These are phyloP conservation scores for Vultur gryphus DNA, from an alignment of 2,797 vertebrate genomes.

Conservation along the genomic window DNA sequence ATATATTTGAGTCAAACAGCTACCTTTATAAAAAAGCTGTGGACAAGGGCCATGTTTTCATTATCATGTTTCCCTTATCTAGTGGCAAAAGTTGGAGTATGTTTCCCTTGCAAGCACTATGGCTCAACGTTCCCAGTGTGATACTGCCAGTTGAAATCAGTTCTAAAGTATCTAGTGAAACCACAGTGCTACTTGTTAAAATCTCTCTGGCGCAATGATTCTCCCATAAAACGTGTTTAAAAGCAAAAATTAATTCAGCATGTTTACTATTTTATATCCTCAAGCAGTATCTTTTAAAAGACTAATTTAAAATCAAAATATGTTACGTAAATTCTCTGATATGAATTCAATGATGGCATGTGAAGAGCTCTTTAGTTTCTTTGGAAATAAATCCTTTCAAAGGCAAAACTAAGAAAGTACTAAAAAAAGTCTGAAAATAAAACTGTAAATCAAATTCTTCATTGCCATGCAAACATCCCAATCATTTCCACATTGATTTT, in stretches of 20 bases:
- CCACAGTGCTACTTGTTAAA: background rate
- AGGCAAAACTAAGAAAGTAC: background rate
- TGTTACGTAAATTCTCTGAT: background rate
- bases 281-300: background rate
- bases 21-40: background rate
- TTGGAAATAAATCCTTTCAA: background rate
- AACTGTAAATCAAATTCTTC: slow-evolving; percentile 34
- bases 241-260: background rate
- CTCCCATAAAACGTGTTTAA: background rate
- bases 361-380: background rate
- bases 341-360: background rate
- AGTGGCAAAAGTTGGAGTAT: background rate
- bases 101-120: background rate
- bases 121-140: background rate
- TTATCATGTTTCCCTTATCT: background rate
- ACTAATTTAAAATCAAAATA: background rate
- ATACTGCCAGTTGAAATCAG: background rate
- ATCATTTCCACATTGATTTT: background rate
- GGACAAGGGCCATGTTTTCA: background rate
- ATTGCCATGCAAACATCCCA: background rate
- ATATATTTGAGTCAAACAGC: background rate
- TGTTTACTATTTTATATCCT: background rate
- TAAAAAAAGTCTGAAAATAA: slow-evolving; percentile 16
- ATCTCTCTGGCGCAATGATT: background rate
- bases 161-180: background rate